Percentiles rank a stretch among this genome's conserved stretches.
phyloP scores from a whole-genome alignment of 2,113 vertebrate genomes.

The Genyomyrus donnyi region DNA sequence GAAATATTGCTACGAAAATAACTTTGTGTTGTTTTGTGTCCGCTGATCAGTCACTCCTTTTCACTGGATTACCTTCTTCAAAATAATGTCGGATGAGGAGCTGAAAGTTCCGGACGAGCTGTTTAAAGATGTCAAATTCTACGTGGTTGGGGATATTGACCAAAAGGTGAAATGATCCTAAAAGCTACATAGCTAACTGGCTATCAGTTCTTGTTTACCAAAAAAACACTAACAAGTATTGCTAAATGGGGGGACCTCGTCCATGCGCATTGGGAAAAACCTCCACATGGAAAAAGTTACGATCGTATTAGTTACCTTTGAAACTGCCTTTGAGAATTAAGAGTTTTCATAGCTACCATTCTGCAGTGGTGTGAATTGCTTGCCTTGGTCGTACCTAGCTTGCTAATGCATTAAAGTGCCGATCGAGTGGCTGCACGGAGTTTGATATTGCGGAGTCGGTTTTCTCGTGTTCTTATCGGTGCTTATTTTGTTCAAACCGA shows the following conservation, averaged over 20 bases:
- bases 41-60: background rate
- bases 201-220: slow-evolving; percentile 34
- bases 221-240: slow-evolving; percentile 14
- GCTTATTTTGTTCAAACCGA: background rate
- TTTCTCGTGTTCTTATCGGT: background rate
- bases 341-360: slow-evolving; percentile 2
- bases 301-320: slow-evolving; percentile 20
- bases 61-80: background rate
- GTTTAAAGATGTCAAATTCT: slow-evolving; percentile 95
- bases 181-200: slow-evolving; percentile 40
- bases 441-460: background rate
- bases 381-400: background rate
- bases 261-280: background rate
- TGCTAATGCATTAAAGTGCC: background rate
- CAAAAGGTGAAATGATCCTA: slow-evolving; percentile 68
- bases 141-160: slow-evolving; percentile 90
- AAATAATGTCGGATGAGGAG: slow-evolving; percentile 66
- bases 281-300: background rate
- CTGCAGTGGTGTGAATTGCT: background rate
- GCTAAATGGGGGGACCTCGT: background rate
- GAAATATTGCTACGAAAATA: slow-evolving; percentile 9
- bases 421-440: background rate
- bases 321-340: background rate
- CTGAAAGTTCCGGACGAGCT: slow-evolving; percentile 75
- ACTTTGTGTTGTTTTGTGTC: slow-evolving; percentile 7